phyloP scores from a whole-genome alignment of 2,888 invertebrate species.

The Stenodema calcarata region DNA sequence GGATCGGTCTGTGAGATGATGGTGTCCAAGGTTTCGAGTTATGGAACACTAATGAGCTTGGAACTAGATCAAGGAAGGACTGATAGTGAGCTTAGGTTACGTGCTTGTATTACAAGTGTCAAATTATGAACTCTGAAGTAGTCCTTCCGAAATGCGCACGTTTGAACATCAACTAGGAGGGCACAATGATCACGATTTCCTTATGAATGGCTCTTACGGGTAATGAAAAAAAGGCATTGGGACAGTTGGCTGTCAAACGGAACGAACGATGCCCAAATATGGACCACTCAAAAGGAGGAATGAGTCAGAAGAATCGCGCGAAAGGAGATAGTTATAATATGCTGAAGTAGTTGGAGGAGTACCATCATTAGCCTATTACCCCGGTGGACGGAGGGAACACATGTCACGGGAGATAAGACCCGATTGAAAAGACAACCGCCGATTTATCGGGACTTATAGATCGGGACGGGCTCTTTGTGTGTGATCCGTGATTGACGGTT shows the following conservation, averaged over 20 bases:
- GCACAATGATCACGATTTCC: not conserved
- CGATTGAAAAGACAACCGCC: not conserved
- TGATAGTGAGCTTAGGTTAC: too few species aligned
- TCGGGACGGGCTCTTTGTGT: not conserved
- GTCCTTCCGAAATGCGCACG: not conserved
- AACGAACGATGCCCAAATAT: not conserved
- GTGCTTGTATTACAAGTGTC: not conserved
- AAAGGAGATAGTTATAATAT: not conserved
- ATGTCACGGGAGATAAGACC: not conserved
- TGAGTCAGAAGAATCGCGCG: not conserved
- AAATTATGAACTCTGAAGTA: not conserved
- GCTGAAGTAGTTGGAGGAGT: not conserved
- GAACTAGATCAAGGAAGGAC: too few species aligned
- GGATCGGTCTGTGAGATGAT: too few species aligned
- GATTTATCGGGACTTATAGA: not conserved
- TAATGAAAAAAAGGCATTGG: not conserved
- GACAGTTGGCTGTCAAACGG: not conserved
- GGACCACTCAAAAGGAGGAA: not conserved
- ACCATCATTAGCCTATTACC: not conserved
- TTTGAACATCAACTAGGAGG: not conserved
- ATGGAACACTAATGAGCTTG: too few species aligned
- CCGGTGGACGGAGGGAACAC: not conserved
- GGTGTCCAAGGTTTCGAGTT: too few species aligned
- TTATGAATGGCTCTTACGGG: not conserved
- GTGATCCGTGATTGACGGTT: constrained; percentile 19